Conservation (phyloP, 1,140 invertebrate species). For the Drosophila bocqueti region DNA sequence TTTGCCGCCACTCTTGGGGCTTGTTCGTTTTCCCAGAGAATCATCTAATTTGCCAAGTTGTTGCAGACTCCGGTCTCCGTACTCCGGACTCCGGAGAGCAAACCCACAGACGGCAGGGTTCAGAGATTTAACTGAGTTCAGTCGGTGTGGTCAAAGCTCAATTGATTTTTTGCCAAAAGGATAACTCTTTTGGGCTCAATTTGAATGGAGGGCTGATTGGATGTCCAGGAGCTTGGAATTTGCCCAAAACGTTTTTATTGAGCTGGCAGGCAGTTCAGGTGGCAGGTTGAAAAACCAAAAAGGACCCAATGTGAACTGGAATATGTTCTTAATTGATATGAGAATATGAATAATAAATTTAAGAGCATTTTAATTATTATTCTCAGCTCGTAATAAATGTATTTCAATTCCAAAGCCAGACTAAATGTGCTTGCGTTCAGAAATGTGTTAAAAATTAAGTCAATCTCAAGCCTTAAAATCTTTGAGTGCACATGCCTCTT, state of each 20-base stretch:
- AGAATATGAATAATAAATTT: neutral
- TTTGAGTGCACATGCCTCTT: constrained; percentile 35
- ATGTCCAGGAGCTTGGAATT: neutral
- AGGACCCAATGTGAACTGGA: neutral
- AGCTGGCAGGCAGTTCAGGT: neutral
- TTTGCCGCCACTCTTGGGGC: constrained; percentile 66
- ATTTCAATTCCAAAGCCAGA: neutral
- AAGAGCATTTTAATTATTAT: neutral
- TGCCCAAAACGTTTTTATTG: constrained; percentile 3
- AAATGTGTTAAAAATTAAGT: neutral
- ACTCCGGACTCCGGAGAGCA: neutral
- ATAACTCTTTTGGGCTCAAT: constrained; percentile 32
- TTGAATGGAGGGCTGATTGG: constrained; percentile 27
- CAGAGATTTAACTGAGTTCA: constrained; percentile 24
- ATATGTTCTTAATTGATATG: neutral
- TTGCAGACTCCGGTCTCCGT: neutral
- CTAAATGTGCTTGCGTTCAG: too few species aligned
- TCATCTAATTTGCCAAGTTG: constrained; percentile 67
- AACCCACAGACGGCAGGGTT: constrained; percentile 20
- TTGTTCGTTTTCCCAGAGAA: constrained; percentile 53
- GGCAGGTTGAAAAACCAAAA: neutral
- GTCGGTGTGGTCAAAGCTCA: constrained; percentile 41
- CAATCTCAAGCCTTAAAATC: neutral
- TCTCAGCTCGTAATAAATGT: neutral
- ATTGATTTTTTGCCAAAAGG: constrained; percentile 34